Evolutionary conservation across 2,113 vertebrate genomes (phyloP).

Genomic region (Macrotis lagotis): DNA sequence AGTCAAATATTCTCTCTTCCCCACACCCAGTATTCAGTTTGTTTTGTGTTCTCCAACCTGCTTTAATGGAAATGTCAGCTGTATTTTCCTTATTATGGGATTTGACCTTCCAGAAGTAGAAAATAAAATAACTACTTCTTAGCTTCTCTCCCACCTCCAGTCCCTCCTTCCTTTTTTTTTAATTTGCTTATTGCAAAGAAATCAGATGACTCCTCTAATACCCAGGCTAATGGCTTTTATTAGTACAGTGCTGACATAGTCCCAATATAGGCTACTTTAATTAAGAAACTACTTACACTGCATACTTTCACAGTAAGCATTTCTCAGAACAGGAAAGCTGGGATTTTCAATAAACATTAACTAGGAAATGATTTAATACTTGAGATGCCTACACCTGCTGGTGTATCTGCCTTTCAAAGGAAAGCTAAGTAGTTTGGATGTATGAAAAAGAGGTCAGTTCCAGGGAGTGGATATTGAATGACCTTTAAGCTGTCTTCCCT

Average conservation of each 20-base stretch:
- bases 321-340: slow-evolving; percentile 12
- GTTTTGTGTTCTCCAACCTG: background rate
- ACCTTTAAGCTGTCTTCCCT: background rate
- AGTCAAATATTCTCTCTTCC: background rate
- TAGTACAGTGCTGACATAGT: slow-evolving; percentile 49
- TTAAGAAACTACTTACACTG: slow-evolving; percentile 30
- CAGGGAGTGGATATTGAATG: background rate
- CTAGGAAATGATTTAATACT: slow-evolving; percentile 15
- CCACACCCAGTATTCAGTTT: background rate
- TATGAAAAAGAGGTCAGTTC: background rate
- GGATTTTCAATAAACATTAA: background rate
- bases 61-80: background rate
- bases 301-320: slow-evolving; percentile 20
- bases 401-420: background rate
- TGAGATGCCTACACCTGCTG: background rate
- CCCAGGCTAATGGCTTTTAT: slow-evolving; percentile 27
- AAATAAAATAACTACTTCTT: background rate
- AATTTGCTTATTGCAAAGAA: slow-evolving; percentile 44
- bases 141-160: background rate
- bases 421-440: background rate
- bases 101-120: background rate
- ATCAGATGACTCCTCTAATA: slow-evolving; percentile 45
- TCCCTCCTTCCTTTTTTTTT: background rate
- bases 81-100: background rate
- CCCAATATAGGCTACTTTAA: slow-evolving; percentile 33